Evolutionary conservation across 2,113 vertebrate species (phyloP).

Genomic region (Lepus americanus): DNA sequence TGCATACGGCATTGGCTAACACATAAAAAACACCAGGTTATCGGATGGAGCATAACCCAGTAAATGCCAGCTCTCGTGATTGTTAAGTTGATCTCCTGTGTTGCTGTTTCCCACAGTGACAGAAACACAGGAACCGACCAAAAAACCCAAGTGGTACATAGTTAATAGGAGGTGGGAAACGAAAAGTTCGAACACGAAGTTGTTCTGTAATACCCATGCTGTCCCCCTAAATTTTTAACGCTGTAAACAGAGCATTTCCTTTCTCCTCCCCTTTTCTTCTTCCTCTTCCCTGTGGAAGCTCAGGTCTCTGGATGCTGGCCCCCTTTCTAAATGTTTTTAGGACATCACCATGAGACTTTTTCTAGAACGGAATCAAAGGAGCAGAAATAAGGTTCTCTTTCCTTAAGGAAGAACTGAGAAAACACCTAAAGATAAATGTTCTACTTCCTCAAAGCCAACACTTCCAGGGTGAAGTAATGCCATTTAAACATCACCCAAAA

Average conservation of each 20-base stretch:
- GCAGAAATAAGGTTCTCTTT: conserved; percentile 54
- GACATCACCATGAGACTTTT: not conserved
- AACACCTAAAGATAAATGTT: conserved; percentile 25
- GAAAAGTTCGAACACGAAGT: not conserved
- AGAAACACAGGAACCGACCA: not conserved
- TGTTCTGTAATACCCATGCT: not conserved
- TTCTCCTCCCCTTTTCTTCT: too few species aligned
- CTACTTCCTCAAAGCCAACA: conserved; percentile 23
- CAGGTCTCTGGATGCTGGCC: not conserved
- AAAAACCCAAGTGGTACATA: not conserved
- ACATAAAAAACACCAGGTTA: not conserved
- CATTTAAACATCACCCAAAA: conserved; percentile 46
- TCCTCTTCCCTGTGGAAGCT: not conserved
- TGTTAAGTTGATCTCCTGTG: not conserved
- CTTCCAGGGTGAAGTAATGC: conserved; percentile 29
- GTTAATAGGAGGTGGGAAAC: not conserved
- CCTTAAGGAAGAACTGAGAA: conserved; percentile 56
- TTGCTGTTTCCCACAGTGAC: not conserved
- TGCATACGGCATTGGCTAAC: not conserved
- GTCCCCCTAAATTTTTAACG: not conserved
- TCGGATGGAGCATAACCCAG: not conserved
- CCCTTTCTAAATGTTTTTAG: not conserved
- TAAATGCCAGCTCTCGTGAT: not conserved
- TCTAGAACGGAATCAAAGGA: conserved; percentile 30
- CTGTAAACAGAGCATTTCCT: not conserved